Percentiles rank a stretch among this genome's conserved stretches.
phyloP scores from a whole-genome alignment of 2,113 vertebrate species.

The Mustela nigripes region DNA sequence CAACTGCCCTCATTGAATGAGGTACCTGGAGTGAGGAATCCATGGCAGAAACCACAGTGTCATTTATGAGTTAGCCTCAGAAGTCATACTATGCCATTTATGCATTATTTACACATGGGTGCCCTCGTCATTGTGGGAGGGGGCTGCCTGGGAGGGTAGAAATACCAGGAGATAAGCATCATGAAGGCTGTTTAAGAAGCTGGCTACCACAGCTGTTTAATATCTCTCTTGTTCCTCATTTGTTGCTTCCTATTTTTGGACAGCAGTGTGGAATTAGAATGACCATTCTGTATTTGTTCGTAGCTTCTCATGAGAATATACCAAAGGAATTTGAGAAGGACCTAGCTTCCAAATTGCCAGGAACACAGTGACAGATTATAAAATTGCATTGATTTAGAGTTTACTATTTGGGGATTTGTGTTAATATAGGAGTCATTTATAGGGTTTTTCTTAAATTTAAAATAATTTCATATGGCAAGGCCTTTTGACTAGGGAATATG shows the following conservation, averaged over 20 bases:
- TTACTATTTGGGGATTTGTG: slow-evolving; percentile 35
- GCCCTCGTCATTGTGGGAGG: neutral
- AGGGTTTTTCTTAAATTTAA: slow-evolving; percentile 1
- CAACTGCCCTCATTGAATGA: neutral
- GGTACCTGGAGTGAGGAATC: neutral
- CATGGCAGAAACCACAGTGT: neutral
- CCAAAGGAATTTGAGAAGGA: neutral
- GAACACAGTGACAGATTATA: neutral
- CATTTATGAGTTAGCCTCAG: neutral
- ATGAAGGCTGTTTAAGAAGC: neutral
- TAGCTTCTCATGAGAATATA: neutral
- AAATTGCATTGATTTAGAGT: neutral
- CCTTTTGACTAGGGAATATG: neutral
- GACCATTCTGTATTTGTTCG: neutral
- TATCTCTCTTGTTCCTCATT: neutral
- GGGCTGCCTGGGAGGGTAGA: neutral
- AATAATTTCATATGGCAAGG: slow-evolving; percentile 4
- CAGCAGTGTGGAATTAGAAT: slow-evolving; percentile 5
- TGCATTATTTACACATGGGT: neutral
- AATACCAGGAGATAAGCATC: neutral
- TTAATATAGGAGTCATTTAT: slow-evolving; percentile 27
- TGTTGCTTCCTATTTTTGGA: neutral
- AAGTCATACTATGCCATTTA: neutral
- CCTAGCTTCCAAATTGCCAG: neutral
- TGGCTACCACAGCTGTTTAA: neutral